Base-by-base conservation (phyloP, 2,888 invertebrate species). In the Drosophila yooni region DNA sequence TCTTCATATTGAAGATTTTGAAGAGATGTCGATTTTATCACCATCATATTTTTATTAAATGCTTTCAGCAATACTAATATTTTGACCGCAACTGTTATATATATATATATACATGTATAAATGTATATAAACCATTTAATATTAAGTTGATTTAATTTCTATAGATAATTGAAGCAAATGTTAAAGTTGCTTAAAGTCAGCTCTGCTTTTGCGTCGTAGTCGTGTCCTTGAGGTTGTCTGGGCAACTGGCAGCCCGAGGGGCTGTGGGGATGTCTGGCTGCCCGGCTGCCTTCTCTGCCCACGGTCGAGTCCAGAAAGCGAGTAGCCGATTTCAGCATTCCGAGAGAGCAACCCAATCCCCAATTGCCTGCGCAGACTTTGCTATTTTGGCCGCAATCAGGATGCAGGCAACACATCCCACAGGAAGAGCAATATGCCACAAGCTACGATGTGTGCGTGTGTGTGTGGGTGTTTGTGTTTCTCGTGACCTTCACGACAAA, bases 161-260 rank as follows among this genome's bases (percentile, higher is more conserved):
- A 13, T 4, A 2, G 21, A 15, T 21, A 46, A 4, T 46, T 46
- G 7, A 4, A 2, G 46, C 21, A 46, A 21, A 8, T 46, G 50
- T 27, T 50, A 1, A 46, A 46, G 3, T 21, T 46, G 46, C n/a
- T 40, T 40, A 7, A 27, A 15, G 25, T 8, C 27, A 38, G 58
- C 43, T 21, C n/a, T 2, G 34, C 36, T 31, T 6, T 40, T 38
- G 36, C 33, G 34, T 15, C 46, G 50, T 13, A 33, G 3, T 2
- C 6, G 29, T 77, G 73, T 56, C 78, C 78, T 68, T 79, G 73
- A 40, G 40, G n/a, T 29, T 15, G 29, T 29, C 29, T 46, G 46
- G 46, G 25, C 46, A 46, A 46, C 29, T 29, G 29, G 34, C 36
- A 69, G 63, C n/a, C 36, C 65, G 58, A 58, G 65, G 34, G 13